A percentile compares a stretch with the other conserved stretches of the same genome.
phyloP scores from a whole-genome alignment of 2,113 vertebrate species.

The Centrocercus urophasianus region DNA sequence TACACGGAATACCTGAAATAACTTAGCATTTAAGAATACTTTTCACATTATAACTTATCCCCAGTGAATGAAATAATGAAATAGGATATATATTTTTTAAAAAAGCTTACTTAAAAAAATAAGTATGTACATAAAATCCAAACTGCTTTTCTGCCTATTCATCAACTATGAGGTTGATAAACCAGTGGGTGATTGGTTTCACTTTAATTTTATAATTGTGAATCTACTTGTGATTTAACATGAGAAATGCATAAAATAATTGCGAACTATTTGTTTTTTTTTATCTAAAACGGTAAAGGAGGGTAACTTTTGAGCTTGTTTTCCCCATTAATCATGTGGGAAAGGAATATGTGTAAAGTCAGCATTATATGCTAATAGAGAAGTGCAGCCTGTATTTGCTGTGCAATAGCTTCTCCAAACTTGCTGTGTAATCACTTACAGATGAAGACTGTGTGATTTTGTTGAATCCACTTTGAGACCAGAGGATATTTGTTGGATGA shows the following conservation, averaged over 20 bases:
- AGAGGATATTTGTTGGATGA: not conserved
- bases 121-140: not conserved
- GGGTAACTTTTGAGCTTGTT: not conserved
- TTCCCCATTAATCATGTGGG: rapidly evolving
- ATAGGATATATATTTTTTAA: not conserved
- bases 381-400: not conserved
- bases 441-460: not conserved
- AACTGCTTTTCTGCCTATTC: not conserved
- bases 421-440: not conserved
- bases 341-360: not conserved
- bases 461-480: not conserved
- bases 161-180: not conserved
- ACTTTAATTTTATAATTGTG: not conserved
- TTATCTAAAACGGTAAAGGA: not conserved
- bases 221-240: not conserved
- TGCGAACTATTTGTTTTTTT: not conserved
- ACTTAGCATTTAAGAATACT: not conserved
- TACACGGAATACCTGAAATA: not conserved
- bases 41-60: not conserved
- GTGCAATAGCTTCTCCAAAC: not conserved
- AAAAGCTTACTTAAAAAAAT: not conserved
- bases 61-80: not conserved
- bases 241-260: not conserved
- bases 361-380: not conserved
- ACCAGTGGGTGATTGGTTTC: not conserved